Evolutionary conservation across 1,140 invertebrate species (phyloP).

Genomic region (Ctenoplectra terminalis): DNA sequence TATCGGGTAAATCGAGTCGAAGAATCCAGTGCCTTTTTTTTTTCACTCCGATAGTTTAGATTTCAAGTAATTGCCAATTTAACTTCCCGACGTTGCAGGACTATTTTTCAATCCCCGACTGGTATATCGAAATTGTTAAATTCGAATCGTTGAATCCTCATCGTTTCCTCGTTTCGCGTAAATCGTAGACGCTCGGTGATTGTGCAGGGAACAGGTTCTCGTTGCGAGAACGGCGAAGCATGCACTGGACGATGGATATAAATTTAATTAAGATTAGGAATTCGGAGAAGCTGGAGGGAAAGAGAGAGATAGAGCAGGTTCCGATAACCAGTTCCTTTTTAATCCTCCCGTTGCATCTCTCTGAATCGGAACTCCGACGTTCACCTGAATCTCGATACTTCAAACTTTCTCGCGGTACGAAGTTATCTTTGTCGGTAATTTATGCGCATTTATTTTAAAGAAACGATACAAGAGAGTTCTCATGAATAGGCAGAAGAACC

Average conservation of each 20-base stretch:
- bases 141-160: no score
- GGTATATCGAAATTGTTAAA: no score
- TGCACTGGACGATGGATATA: slow-evolving; percentile 75
- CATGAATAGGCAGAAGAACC: neutral
- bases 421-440: neutral
- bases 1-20: slow-evolving; percentile 55
- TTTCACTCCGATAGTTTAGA: slow-evolving; percentile 35
- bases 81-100: neutral
- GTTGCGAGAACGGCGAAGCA: neutral
- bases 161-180: no score
- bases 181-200: no score
- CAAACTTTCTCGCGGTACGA: neutral
- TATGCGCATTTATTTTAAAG: neutral
- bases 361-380: slow-evolving; percentile 34
- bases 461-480: neutral
- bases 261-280: slow-evolving; percentile 83
- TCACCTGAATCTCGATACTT: neutral
- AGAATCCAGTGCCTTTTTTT: slow-evolving; percentile 45
- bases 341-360: slow-evolving; percentile 15
- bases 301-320: slow-evolving; percentile 66
- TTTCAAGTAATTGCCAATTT: slow-evolving; percentile 29
- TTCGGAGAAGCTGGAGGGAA: slow-evolving; percentile 72
- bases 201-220: neutral
- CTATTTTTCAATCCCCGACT: slow-evolving; percentile 17
- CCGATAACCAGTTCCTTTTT: slow-evolving; percentile 50